phyloP scores from a whole-genome alignment of 2,888 invertebrate genomes.

The Drosophila neutralis region DNA sequence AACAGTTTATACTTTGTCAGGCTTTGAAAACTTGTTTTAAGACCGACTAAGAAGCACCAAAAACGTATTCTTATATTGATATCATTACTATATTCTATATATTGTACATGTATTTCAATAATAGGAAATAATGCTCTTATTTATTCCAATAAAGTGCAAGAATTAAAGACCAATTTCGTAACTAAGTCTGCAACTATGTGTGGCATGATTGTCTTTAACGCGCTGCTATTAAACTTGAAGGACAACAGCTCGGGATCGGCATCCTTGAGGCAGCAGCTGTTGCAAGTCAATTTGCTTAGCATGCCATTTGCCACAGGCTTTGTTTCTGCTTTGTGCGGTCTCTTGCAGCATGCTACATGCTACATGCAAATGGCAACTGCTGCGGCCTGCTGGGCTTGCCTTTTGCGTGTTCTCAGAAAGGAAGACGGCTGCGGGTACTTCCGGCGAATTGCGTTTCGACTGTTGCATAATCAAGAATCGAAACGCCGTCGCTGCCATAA shows the following conservation, averaged over 20 bases:
- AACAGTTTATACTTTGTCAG: conserved; percentile 16
- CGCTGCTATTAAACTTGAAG: conserved; percentile 31
- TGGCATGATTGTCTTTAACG: conserved; percentile 4
- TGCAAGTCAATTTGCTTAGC: conserved; percentile 52
- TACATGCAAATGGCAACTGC: conserved; percentile 68
- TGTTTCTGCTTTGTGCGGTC: conserved; percentile 47
- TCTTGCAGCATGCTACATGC: conserved; percentile 38
- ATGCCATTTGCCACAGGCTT: conserved; percentile 30
- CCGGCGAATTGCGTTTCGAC: conserved; percentile 17
- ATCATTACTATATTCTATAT: neutral
- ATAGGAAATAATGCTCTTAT: neutral
- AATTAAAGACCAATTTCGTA: too few species aligned
- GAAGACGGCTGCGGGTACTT: conserved; percentile 25
- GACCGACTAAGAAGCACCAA: neutral
- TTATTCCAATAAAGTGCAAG: neutral
- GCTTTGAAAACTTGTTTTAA: neutral
- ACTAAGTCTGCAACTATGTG: neutral
- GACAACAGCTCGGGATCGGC: neutral
- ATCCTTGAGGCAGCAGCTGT: conserved; percentile 25
- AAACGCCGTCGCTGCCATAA: conserved; percentile 17
- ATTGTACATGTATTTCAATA: neutral
- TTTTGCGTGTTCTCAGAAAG: conserved; percentile 22
- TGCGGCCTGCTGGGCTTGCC: conserved; percentile 33
- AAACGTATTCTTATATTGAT: neutral
- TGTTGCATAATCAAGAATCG: conserved; percentile 27